These are phyloP conservation scores for Trichonephila inaurata DNA, from an alignment of 1,140 invertebrate genomes.

Conservation along the genomic window DNA sequence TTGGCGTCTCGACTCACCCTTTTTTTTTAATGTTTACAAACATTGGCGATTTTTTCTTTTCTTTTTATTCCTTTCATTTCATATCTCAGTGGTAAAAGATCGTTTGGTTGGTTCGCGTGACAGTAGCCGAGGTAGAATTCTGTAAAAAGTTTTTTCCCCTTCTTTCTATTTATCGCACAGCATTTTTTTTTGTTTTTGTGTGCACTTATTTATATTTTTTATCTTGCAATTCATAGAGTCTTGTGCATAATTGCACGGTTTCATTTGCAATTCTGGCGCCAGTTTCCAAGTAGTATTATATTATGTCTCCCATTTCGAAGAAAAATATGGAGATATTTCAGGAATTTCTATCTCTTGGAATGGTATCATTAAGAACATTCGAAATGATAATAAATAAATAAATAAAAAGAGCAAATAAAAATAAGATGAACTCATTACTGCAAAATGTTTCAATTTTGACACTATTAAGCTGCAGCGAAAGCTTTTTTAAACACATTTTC, in stretches of 20 bases:
- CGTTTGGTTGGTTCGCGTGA: constrained; percentile 9
- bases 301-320: background rate
- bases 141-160: background rate
- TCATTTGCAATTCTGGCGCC: constrained; percentile 33
- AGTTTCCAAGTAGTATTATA: background rate
- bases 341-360: background rate
- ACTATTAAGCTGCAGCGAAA: no score
- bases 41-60: constrained; percentile 30
- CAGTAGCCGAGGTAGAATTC: background rate
- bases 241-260: background rate
- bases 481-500: no score
- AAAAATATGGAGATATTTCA: background rate
- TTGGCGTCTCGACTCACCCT: constrained; percentile 32
- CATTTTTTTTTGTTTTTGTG: background rate
- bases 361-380: background rate
- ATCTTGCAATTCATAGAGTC: background rate
- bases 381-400: background rate
- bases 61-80: background rate
- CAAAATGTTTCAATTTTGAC: no score
- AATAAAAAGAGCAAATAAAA: background rate
- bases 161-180: background rate
- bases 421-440: background rate
- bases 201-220: background rate
- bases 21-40: constrained; percentile 70
- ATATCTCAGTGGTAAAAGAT: background rate